A percentile compares a stretch with the other conserved stretches of the same genome.
Conservation (phyloP, 1,140 invertebrate genomes). For the Heliconius congener region DNA sequence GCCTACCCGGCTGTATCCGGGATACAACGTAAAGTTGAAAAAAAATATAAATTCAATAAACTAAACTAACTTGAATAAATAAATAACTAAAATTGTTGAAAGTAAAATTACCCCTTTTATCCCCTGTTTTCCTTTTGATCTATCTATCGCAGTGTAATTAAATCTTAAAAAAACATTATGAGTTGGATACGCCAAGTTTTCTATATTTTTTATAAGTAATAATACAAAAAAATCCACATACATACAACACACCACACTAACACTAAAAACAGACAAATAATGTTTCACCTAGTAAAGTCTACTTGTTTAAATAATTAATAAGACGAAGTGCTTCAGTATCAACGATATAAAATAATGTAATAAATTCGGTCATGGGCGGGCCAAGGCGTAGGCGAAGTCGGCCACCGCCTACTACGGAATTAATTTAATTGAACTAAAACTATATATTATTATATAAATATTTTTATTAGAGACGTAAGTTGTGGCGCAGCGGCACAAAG, state of each 20-base stretch:
- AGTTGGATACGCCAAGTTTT: too few relatives aligned
- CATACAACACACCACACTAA: neutral
- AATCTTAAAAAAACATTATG: too few relatives aligned
- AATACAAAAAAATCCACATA: neutral
- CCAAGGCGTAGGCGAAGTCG: constrained; percentile 5
- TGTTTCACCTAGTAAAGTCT: neutral
- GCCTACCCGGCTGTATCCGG: too few relatives aligned
- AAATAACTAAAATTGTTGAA: too few relatives aligned
- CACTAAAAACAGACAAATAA: neutral
- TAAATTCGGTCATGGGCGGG: constrained; percentile 8
- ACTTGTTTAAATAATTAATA: constrained; percentile 1
- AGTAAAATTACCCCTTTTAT: too few relatives aligned
- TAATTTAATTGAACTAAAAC: neutral
- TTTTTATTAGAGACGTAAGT: neutral
- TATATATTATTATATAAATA: neutral
- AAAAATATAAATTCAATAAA: too few relatives aligned
- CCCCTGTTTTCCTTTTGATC: too few relatives aligned
- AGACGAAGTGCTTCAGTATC: neutral
- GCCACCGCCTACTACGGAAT: neutral
- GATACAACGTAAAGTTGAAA: too few relatives aligned
- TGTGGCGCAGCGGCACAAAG: too few relatives aligned
- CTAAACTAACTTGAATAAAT: too few relatives aligned
- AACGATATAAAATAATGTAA: constrained; percentile 6
- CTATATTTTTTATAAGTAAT: too few relatives aligned
- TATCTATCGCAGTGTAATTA: too few relatives aligned